phyloP scores from a whole-genome alignment of 1,140 invertebrate species.

The Drosophila fuyamai region DNA sequence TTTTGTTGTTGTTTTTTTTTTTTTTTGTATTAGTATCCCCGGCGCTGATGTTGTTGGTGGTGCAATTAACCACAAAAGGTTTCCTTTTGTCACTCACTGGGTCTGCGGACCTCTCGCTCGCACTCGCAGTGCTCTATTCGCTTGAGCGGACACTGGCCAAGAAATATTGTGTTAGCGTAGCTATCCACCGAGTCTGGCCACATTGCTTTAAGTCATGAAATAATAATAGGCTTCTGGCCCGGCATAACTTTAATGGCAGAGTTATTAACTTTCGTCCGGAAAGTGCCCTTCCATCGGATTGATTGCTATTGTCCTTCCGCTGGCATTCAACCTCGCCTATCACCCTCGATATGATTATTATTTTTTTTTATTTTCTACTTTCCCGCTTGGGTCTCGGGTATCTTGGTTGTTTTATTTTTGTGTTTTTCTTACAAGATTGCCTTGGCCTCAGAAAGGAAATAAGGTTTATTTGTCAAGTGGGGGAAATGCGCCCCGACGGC shows the following conservation, averaged over 20 bases:
- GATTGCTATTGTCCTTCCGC: conserved; percentile 56
- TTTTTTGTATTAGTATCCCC: background rate
- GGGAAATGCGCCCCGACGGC: background rate
- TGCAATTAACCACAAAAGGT: conserved; percentile 81
- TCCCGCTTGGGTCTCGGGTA: background rate
- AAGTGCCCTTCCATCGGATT: conserved; percentile 45
- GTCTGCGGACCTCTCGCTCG: conserved; percentile 1
- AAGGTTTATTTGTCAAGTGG: conserved; percentile 37
- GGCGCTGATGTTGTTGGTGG: conserved; percentile 32
- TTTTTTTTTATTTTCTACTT: conserved; percentile 27
- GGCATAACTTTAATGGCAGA: conserved; percentile 63
- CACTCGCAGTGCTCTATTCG: conserved; percentile 15
- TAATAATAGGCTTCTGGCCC: conserved; percentile 58
- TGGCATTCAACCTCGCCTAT: conserved; percentile 38
- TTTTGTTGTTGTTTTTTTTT: conserved; percentile 7
- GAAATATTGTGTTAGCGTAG: conserved; percentile 24
- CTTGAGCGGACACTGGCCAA: conserved; percentile 38
- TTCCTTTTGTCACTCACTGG: conserved; percentile 71
- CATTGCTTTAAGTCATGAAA: conserved; percentile 72
- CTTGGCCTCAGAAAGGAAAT: conserved; percentile 2
- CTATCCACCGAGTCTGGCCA: conserved; percentile 20
- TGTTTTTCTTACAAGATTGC: conserved; percentile 29
- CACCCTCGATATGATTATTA: conserved; percentile 49
- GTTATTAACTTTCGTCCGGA: conserved; percentile 75
- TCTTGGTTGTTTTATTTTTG: background rate